Evolutionary conservation across 2,113 vertebrate species (phyloP).

Genomic region (Oxyruncus cristatus): DNA sequence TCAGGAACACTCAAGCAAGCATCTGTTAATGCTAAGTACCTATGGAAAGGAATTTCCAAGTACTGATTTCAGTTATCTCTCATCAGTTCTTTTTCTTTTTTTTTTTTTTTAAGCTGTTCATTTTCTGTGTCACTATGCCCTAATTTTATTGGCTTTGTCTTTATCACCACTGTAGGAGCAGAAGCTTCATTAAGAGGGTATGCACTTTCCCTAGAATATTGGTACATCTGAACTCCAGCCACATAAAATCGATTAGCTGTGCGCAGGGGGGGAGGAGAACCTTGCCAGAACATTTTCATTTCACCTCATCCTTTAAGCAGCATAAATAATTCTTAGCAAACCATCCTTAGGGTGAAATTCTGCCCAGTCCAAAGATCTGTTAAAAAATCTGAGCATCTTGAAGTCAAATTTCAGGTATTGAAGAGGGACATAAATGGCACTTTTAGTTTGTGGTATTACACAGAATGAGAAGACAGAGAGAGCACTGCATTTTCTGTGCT

Average conservation of each 20-base stretch:
- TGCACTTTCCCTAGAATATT: not conserved
- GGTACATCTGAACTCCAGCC: not conserved
- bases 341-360: not conserved
- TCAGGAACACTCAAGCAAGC: not conserved
- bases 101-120: not conserved
- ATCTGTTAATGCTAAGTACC: constrained; percentile 30
- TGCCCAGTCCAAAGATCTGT: not conserved
- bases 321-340: not conserved
- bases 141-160: not conserved
- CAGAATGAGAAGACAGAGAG: not conserved
- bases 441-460: not conserved
- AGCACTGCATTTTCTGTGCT: not conserved
- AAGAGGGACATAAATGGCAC: not conserved
- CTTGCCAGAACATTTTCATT: not conserved
- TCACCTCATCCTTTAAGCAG: not conserved
- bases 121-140: not conserved
- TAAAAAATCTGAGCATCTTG: not conserved
- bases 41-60: constrained; percentile 23
- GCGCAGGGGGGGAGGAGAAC: not conserved
- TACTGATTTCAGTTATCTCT: not conserved
- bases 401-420: not conserved
- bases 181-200: not conserved
- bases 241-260: not conserved
- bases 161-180: not conserved
- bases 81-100: not conserved